Base-by-base conservation (phyloP, 2,797 vertebrate genomes). In the Oreochromis grahami region DNA sequence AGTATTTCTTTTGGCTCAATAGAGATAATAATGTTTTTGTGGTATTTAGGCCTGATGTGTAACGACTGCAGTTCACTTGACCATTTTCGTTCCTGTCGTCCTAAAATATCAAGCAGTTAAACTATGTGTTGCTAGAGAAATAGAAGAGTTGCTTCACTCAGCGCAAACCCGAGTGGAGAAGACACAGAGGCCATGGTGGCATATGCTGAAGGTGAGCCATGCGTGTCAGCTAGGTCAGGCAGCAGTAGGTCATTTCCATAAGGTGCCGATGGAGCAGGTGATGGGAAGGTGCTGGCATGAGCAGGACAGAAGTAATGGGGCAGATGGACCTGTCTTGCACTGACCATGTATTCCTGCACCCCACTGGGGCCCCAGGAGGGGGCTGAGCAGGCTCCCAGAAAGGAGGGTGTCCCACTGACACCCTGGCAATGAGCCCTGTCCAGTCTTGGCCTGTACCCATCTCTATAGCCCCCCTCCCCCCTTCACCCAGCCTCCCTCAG, bases 241-340 rank as follows among this genome's bases (percentile, higher is more conserved):
- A 91, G 86, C 92, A 93, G 91, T 93, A 87, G 94, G 92, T 94
- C 89, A 95, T 94, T 95, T 95, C 93, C 92, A 95, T 94, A 94
- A 94, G 90, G 90, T 92, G 93, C 89, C 87, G 88, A 91, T 85
- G 87, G 93, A 93, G 94, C 91, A 93, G 92, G 94, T 93, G 94
- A 95, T 83, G 81, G 88, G 86, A 94, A 89, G 92, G 87, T 89
- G 91, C 93, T 94, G 94, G 93, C 91, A 91, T 88, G 90, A 92
- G 83, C 68, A 14, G 90, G 89, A 84, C 89, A 87, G 91, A 92
- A 91, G 93, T 89, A 91, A 90, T 87, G 91, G 95, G 96, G 95
- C 96, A 97, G 96, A 97, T 97, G 96, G 96, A 95, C 90, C 94
- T 93, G 96, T 97, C 96, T 97, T 97, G 96, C 96, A 95, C 96